Evolutionary conservation across 2,888 invertebrate genomes (phyloP), one percentile per base, ranked within the genome.

Genomic region (Plutella xylostella): DNA sequence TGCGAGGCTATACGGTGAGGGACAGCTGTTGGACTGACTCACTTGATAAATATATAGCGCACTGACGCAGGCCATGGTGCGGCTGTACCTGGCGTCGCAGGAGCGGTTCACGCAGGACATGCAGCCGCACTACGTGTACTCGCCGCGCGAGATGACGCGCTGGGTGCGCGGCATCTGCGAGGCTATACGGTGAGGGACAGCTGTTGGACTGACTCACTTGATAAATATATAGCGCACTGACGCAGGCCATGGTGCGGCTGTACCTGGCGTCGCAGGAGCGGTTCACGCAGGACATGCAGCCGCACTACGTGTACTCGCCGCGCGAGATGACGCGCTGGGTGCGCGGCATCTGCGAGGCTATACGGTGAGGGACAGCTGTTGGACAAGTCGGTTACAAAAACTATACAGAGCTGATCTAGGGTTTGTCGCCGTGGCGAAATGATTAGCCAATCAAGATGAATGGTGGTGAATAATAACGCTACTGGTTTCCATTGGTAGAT

Each of bases 101-200:
- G 98, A 98, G 71, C 88, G 92, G 44, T 99, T 99, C 76, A 99
- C 99, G 0, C 98, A 98, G 78, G 99, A 99, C 75, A 98, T 98
- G 96, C 99, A 99, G 74, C 99, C 99, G 1, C 99, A 99, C 78
- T 99, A 99, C 72, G 98, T 99, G 0, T 99, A 99, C 85, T 98
- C 98, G 46, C 99, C 99, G 9, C 88, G 96, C 63, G 99, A 99
- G 83, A 96, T 99, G 96, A 99, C 99, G 0, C 86, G 99, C 65
- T 99, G 99, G 99, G 98, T 99, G 45, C 89, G 99, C 50, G 99
- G 99, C 52, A 99, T 99, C 56, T 98, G 97, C 70, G 99, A 99
- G 80, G 99, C 99, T 9, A 94, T 99, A 51, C 84, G 89, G 88
- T 87, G 55, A n/a, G n/a, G n/a, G n/a, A n/a, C n/a, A n/a, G n/a